A percentile compares a stretch with the other conserved stretches of the same genome.
Conservation (phyloP, 2,797 vertebrate species). For the Glossophaga mutica region DNA sequence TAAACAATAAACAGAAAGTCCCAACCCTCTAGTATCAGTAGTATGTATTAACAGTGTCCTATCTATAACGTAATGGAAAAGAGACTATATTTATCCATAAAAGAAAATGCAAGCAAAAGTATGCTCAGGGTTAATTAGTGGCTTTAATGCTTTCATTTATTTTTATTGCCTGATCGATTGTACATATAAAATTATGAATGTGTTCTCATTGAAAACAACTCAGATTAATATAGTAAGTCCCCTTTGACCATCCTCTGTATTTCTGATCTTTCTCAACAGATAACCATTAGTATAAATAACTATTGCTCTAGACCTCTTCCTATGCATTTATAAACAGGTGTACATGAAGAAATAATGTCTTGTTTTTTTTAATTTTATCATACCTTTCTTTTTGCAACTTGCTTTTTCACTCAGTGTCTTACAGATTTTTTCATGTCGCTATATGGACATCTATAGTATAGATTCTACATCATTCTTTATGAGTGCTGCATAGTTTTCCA, state of each 20-base stretch:
- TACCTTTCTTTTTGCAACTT: not conserved
- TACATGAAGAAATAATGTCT: not conserved
- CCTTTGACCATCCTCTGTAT: not conserved
- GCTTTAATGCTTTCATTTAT: constrained; percentile 3
- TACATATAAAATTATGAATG: not conserved
- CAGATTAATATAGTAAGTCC: not conserved
- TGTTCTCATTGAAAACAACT: constrained; percentile 18
- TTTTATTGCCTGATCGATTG: constrained; percentile 12
- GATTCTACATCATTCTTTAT: not conserved
- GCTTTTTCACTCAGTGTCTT: not conserved
- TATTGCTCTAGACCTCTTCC: not conserved
- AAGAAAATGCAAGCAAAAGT: not conserved
- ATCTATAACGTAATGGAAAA: not conserved
- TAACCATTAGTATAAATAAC: not conserved
- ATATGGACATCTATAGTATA: not conserved
- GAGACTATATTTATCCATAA: not conserved
- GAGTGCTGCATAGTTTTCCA: not conserved
- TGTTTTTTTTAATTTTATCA: not conserved
- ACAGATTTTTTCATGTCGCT: not conserved
- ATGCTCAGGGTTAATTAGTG: constrained; percentile 1
- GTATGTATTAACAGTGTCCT: not conserved
- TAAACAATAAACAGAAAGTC: not conserved
- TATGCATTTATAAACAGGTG: not conserved
- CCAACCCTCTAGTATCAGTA: not conserved
- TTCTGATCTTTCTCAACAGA: not conserved